Percentiles rank a stretch among this genome's conserved stretches.
Evolutionary conservation across 2,888 invertebrate species (phyloP).

Genomic region (Oligia latruncula): DNA sequence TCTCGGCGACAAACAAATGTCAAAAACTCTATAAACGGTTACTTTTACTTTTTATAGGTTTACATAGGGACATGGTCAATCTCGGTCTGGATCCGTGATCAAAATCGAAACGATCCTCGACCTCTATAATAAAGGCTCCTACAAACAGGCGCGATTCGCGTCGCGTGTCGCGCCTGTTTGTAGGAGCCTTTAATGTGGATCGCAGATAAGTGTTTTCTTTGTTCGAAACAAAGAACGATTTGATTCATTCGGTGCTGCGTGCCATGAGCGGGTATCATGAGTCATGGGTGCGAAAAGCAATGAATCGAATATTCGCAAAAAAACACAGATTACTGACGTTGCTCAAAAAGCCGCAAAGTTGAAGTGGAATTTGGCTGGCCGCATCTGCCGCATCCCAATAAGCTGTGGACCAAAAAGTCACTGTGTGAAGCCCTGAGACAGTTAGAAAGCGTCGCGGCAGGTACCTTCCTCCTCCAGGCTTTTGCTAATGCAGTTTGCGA

Average conservation of each 20-base stretch:
- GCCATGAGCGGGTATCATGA: not conserved
- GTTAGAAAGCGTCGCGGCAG: no score
- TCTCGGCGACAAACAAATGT: no score
- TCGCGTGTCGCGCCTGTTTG: no score
- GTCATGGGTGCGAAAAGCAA: not conserved
- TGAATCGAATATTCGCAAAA: not conserved
- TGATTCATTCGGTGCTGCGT: not conserved
- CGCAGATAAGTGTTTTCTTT: not conserved
- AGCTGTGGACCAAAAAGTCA: no score
- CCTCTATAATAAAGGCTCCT: not conserved
- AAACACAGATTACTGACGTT: no score
- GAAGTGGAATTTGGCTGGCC: no score
- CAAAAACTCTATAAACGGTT: no score
- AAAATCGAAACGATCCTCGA: not conserved
- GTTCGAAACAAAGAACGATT: not conserved
- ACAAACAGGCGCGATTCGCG: no score
- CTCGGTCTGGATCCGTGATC: not conserved
- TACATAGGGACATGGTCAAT: not conserved
- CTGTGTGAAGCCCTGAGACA: no score
- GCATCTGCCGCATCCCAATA: no score
- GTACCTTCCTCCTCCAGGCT: not conserved
- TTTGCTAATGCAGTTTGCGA: slow-evolving; percentile 13
- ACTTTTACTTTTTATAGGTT: not conserved
- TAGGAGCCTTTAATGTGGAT: no score
- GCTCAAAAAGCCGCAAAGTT: not conserved